A percentile compares a stretch with the other conserved stretches of the same genome.
Conservation (phyloP, 2,113 vertebrate genomes). For the Hydropotes inermis region DNA sequence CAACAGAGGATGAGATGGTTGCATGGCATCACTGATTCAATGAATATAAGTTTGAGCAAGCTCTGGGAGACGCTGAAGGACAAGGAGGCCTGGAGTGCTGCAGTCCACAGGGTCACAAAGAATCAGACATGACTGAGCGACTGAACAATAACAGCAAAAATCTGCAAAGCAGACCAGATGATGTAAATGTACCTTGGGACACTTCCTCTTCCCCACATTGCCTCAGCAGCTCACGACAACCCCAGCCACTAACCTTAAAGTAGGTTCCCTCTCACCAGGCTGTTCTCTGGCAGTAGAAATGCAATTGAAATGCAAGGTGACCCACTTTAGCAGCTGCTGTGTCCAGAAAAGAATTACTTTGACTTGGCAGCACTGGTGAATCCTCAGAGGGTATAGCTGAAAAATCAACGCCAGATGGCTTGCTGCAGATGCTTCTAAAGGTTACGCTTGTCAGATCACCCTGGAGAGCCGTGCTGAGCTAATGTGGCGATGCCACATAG, state of each 20-base stretch:
- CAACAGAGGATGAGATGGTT: not conserved
- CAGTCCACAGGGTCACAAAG: not conserved
- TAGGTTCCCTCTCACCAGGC: not conserved
- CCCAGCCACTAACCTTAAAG: not conserved
- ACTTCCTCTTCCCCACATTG: not conserved
- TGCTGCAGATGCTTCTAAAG: slow-evolving; percentile 69
- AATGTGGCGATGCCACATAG: not conserved
- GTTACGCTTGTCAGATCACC: slow-evolving; percentile 47
- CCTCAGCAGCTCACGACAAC: not conserved
- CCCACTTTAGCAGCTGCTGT: slow-evolving; percentile 70
- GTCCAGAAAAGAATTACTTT: slow-evolving; percentile 68
- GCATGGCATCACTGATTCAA: not conserved
- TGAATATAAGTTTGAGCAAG: not conserved
- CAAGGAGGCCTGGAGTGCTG: not conserved
- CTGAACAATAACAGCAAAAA: not conserved
- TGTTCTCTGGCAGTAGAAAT: not conserved
- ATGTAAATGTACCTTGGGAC: not conserved
- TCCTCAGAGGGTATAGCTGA: slow-evolving; percentile 64
- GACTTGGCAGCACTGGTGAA: slow-evolving; percentile 61
- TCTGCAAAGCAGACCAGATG: too few species aligned
- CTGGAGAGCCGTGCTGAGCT: slow-evolving; percentile 46
- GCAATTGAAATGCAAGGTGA: slow-evolving; percentile 64
- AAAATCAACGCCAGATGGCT: slow-evolving; percentile 68
- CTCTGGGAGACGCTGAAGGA: not conserved
- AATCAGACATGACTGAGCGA: not conserved